These are phyloP conservation scores for Lampris megalopsis DNA, from an alignment of 2,113 vertebrate genomes.

Conservation along the genomic window DNA sequence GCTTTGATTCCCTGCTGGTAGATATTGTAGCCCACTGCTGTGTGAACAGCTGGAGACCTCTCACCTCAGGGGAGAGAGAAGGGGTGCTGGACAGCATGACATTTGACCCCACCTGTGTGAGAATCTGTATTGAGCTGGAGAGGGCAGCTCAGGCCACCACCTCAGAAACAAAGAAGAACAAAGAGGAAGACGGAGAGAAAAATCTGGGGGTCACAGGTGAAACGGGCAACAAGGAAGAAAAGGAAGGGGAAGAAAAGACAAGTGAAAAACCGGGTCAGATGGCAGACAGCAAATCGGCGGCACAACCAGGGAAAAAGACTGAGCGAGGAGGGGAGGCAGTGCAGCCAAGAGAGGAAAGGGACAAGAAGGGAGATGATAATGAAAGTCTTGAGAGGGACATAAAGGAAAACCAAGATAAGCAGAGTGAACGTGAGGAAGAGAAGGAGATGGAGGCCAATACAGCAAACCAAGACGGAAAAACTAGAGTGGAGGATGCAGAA, in stretches of 20 bases:
- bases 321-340: constrained; percentile 10
- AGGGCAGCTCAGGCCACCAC: constrained; percentile 4
- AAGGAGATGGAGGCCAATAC: constrained; percentile 25
- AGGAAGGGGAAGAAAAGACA: constrained; percentile 2
- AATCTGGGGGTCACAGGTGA: constrained; percentile 2
- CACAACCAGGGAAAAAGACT: constrained; percentile 13
- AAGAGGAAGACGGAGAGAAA: background rate
- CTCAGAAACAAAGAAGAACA: constrained; percentile 4
- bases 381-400: background rate
- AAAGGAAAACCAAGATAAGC: constrained; percentile 32
- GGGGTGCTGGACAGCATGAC: constrained; percentile 7
- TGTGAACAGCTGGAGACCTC: constrained; percentile 25
- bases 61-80: constrained; percentile 21
- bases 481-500: constrained; percentile 28
- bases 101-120: constrained; percentile 41
- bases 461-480: constrained; percentile 25
- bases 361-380: constrained; percentile 24
- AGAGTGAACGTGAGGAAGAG: constrained; percentile 10
- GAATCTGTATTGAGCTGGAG: constrained; percentile 19
- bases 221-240: background rate
- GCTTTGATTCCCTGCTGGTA: constrained; percentile 19
- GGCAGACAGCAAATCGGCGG: constrained; percentile 5
- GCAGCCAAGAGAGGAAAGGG: constrained; percentile 11
- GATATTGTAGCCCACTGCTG: constrained; percentile 19
- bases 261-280: background rate